Evolutionary conservation across 2,888 invertebrate species (phyloP), one percentile per base, ranked within the genome.

Genomic region (Salpingus planirostris): DNA sequence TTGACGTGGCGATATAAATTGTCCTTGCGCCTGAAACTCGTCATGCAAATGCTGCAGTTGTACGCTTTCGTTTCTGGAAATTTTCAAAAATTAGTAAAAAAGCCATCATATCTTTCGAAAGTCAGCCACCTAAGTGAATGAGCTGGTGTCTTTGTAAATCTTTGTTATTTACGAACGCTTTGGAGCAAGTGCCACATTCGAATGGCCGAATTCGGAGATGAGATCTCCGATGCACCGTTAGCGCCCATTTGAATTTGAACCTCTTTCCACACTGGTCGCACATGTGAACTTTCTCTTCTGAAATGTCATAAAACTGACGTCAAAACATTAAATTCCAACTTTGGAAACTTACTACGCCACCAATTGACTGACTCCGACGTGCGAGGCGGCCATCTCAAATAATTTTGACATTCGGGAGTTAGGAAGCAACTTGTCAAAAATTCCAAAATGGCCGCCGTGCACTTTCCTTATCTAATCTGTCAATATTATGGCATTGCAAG

Each of bases 1-100:
- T 78, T 74, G 34, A 84, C 69, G 58, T 87, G 87, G 0, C 87
- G 71, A 38, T 76, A 73, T 37, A 87, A 68, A 56, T 87, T 88
- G 57, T 88, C 88, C 55, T 80, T 83, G 36, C 88, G 68, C 24
- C 79, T 67, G 54, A 86, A 86, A 22, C 71, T 71, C 5, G 78
- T 76, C 21, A 71, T 70, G 59, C 88, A 88, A 13, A 78, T 69
- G 40, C 70, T 71, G 56, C 88, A 88, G 11, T 73, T 73, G 52
- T 75, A 87, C 2, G 77, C 78, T 48, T 80, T 77, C 3, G 69
- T 69, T 52, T 76, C 84, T 81, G 35, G n/a, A 43, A 30, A 27
- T 31, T 13, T 10, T 4, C 15, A 6, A 6, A 13, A 26, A 11
- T 23, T 13, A 18, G 2, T n/a, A 23, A 7, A 7, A 14, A 30